These are phyloP conservation scores for Habroteleia sp. DNA, from an alignment of 2,888 invertebrate species.

Conservation along the genomic window DNA sequence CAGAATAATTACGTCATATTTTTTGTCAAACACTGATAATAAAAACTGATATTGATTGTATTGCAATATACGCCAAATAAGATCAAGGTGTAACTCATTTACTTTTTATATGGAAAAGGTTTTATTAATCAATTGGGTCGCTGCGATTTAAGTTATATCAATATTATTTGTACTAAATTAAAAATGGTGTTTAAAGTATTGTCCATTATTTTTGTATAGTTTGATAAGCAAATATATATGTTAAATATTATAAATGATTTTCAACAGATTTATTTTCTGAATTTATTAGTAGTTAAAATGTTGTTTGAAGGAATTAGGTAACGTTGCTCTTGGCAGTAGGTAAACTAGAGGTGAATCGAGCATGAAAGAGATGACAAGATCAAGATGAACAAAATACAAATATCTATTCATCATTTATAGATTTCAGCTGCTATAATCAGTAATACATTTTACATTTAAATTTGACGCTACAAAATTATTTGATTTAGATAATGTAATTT, in stretches of 20 bases:
- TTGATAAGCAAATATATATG: no score
- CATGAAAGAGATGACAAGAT: conserved; percentile 38
- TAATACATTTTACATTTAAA: conserved; percentile 20
- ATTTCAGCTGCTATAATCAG: conserved; percentile 1
- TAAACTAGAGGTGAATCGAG: conserved; percentile 17
- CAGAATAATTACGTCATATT: no score
- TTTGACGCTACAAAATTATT: conserved; percentile 34
- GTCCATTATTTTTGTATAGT: no score
- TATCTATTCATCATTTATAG: conserved; percentile 18
- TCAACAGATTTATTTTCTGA: no score
- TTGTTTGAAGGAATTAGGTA: conserved; percentile 18
- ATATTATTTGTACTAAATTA: no score
- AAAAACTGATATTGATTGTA: no score
- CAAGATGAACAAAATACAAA: conserved; percentile 19
- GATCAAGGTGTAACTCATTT: conserved; percentile 24
- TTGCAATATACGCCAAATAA: no score
- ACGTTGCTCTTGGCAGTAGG: conserved; percentile 20
- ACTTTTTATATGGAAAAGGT: conserved; percentile 13
- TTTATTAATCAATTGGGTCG: conserved; percentile 11
- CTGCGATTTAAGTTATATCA: not conserved
- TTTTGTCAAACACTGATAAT: no score
- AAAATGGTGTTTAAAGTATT: no score
- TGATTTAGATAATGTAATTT: conserved; percentile 47
- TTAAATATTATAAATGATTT: no score
- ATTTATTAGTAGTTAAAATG: conserved; percentile 10